Conservation (phyloP, 2,888 invertebrate genomes). For the Gymnosoma rotundatum region DNA sequence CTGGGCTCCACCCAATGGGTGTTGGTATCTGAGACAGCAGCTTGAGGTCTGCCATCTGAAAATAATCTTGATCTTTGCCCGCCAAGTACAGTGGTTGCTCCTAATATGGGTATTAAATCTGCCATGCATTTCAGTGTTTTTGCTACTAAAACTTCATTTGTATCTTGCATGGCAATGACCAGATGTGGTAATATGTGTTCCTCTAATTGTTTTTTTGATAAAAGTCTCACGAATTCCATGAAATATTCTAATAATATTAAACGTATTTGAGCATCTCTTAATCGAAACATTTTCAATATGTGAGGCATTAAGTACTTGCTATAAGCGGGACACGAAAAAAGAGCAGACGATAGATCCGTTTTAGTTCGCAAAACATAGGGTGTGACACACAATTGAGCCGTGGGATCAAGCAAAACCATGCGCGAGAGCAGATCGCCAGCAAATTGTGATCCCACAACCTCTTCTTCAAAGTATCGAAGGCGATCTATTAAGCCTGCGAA, state of each 20-base stretch:
- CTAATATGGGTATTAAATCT: slow-evolving; percentile 90
- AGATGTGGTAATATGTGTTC: slow-evolving; percentile 93
- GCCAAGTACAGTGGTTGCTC: slow-evolving; percentile 92
- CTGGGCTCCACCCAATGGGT: slow-evolving; percentile 80
- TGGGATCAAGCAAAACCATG: slow-evolving; percentile 91
- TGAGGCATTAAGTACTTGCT: slow-evolving; percentile 89
- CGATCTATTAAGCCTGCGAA: slow-evolving; percentile 88
- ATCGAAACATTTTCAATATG: slow-evolving; percentile 90
- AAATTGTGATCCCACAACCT: slow-evolving; percentile 91
- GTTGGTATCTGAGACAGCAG: slow-evolving; percentile 76
- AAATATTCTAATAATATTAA: slow-evolving; percentile 91
- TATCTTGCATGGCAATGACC: slow-evolving; percentile 93
- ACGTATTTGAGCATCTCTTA: slow-evolving; percentile 92
- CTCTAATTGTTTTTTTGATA: slow-evolving; percentile 90
- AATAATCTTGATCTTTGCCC: slow-evolving; percentile 91
- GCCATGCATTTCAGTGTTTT: slow-evolving; percentile 91
- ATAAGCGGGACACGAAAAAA: slow-evolving; percentile 88
- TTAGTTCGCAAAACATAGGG: slow-evolving; percentile 83
- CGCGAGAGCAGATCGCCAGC: slow-evolving; percentile 90
- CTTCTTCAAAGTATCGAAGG: slow-evolving; percentile 89
- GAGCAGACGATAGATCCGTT: slow-evolving; percentile 83
- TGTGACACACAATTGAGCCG: slow-evolving; percentile 85
- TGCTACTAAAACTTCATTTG: slow-evolving; percentile 91
- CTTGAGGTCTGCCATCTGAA: slow-evolving; percentile 90
- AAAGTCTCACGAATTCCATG: slow-evolving; percentile 87